Evolutionary conservation across 2,113 vertebrate genomes (phyloP).

Genomic region (Pseudolaguvia tuberculata): DNA sequence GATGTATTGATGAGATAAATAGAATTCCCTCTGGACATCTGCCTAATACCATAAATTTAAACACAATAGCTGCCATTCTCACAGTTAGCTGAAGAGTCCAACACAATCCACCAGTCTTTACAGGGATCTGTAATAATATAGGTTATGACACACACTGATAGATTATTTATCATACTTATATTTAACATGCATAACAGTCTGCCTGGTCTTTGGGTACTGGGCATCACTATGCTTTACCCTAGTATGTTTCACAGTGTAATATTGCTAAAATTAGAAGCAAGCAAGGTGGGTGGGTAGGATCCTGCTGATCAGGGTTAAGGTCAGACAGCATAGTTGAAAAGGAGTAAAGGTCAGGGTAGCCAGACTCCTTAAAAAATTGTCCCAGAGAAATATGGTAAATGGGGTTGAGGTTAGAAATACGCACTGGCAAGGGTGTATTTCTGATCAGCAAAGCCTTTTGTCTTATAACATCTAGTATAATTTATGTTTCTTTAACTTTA

Average conservation of each 20-base stretch:
- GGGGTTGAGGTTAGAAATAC: background rate
- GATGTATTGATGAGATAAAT: background rate
- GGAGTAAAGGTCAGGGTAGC: constrained; percentile 33
- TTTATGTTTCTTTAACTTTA: no score
- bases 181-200: constrained; percentile 1
- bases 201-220: constrained; percentile 35
- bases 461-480: background rate
- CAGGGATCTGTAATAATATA: background rate
- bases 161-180: constrained; percentile 1
- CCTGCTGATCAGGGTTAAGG: constrained; percentile 37
- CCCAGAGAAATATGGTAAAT: background rate
- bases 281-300: constrained; percentile 1
- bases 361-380: background rate
- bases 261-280: constrained; percentile 40
- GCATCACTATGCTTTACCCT: constrained; percentile 13
- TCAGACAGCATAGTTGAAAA: constrained; percentile 33
- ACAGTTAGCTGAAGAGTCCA: background rate
- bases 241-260: constrained; percentile 21
- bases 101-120: constrained; percentile 1
- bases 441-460: background rate
- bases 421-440: background rate
- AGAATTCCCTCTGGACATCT: background rate
- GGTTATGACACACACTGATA: constrained; percentile 1
- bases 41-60: no score
- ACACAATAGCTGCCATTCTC: background rate